Percentiles rank a stretch among this genome's conserved stretches.
phyloP scores from a whole-genome alignment of 2,797 vertebrate genomes.

The Typhlichthys eigenmanni region DNA sequence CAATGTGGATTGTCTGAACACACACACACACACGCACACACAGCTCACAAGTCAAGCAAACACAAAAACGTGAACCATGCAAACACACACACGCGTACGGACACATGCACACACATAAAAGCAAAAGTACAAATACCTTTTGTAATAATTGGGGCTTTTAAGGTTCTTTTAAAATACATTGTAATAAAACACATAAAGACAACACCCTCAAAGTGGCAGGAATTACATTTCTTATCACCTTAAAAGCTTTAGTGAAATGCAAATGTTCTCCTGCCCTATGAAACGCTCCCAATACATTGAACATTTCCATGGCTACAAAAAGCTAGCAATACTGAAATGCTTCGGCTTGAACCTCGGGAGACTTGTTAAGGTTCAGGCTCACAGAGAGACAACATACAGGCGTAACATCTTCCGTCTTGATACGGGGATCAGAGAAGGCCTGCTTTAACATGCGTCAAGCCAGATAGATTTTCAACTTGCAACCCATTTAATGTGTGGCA shows the following conservation, averaged over 20 bases:
- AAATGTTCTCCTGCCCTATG: not conserved
- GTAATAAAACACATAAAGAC: slow-evolving; percentile 12
- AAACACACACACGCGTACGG: not conserved
- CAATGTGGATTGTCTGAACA: not conserved
- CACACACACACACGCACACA: not conserved
- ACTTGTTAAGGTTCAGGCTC: slow-evolving; percentile 16
- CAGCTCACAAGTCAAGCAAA: not conserved
- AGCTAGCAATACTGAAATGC: not conserved
- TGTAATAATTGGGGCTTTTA: slow-evolving; percentile 1
- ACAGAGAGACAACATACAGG: slow-evolving; percentile 15
- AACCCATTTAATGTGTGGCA: not conserved
- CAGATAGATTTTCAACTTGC: slow-evolving; percentile 7
- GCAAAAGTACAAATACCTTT: not conserved
- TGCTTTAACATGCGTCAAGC: not conserved
- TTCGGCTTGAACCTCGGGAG: slow-evolving; percentile 13
- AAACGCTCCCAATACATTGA: not conserved
- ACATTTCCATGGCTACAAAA: slow-evolving; percentile 6
- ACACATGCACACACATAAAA: slow-evolving; percentile 1
- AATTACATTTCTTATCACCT: not conserved
- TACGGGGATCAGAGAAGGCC: slow-evolving; percentile 22
- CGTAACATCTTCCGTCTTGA: slow-evolving; percentile 17
- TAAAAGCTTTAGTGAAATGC: slow-evolving; percentile 17
- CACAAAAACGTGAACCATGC: not conserved
- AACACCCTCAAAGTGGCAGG: not conserved
- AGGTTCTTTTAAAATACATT: slow-evolving; percentile 14